Percentiles rank a stretch among this genome's conserved stretches.
Evolutionary conservation across 1,140 invertebrate genomes (phyloP).

Genomic region (Proales similis): DNA sequence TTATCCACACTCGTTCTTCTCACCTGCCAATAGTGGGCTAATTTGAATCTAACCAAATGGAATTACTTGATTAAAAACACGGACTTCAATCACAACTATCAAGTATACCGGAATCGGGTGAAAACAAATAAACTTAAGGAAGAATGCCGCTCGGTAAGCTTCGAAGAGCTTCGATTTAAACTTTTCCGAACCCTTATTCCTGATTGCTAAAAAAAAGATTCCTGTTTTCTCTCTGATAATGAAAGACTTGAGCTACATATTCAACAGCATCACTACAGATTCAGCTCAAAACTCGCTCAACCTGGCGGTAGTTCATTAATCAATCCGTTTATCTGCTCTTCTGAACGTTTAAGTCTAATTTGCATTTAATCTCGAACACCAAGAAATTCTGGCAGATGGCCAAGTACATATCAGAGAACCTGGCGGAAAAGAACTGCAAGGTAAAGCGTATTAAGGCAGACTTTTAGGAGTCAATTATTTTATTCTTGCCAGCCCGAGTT

Average conservation of each 20-base stretch:
- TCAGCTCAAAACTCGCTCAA: background rate
- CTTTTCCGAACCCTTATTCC: no score
- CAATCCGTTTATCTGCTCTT: background rate
- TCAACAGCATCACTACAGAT: constrained; percentile 9
- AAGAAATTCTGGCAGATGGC: constrained; percentile 26
- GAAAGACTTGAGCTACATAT: constrained; percentile 24
- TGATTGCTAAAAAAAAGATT: no score
- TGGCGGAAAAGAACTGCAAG: constrained; percentile 19
- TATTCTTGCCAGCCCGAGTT: no score
- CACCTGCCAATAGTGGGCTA: constrained; percentile 1
- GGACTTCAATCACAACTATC: constrained; percentile 1
- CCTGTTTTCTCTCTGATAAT: constrained; percentile 24
- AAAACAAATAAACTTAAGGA: constrained; percentile 5
- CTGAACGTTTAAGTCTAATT: background rate
- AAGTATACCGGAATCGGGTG: background rate
- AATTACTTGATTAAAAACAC: background rate
- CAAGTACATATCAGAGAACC: constrained; percentile 16
- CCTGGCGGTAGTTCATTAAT: background rate
- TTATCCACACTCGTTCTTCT: no score
- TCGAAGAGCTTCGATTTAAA: no score
- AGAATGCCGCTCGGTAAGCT: no score
- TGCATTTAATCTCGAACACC: no score
- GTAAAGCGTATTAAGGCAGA: no score
- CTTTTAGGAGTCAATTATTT: no score
- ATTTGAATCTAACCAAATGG: constrained; percentile 17